Base-by-base conservation (phyloP, 2,888 invertebrate species). In the Syrphus vitripennis region DNA sequence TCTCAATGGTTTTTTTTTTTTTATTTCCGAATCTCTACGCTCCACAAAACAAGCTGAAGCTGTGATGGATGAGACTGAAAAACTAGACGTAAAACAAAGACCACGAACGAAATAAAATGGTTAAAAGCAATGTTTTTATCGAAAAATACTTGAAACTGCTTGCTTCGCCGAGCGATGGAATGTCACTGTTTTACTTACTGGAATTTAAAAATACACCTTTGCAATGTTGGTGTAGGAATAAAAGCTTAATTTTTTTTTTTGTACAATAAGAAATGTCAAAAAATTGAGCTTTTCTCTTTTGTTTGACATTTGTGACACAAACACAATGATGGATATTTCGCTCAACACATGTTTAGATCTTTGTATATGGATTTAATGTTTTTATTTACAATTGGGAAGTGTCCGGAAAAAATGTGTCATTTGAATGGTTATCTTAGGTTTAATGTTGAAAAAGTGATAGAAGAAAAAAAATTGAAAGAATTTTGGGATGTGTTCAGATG, bases 361-460 rank as follows among this genome's bases (percentile, higher is more conserved):
- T 4, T 16, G 63, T 40, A 57, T 84, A 84, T 16, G 67, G 14
- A 84, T 77, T 21, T 71, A 69, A 45, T 84, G 84, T 84, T 84
- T 84, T 72, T 84, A 76, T 84, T 84, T 84, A 84, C 81, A 40
- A 76, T 53, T 69, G n/a, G 84, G 71, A 29, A 48, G 69, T 48
- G 84, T 77, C 77, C 21, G 42, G 76, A 55, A 84, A 34, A 37
- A 10, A 21, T 29, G 6, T n/a, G 42, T n/a, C 3, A 67, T 21
- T 2, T 3, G n/a, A 1, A n/a, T 29, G 24, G 61, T 76, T 57
- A 5, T 71, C 70, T 76, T 76, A 40, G 9, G 1, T 12, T 0
- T 0, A 1, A 29, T 6, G 6, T 31, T 12, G 9, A 7, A 10
- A 5, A 72, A 16, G 7, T 19, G 16, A 16, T 57, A 9, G 50